Evolutionary conservation across 2,113 vertebrate species (phyloP).

Genomic region (Gnathochromis pfefferi): DNA sequence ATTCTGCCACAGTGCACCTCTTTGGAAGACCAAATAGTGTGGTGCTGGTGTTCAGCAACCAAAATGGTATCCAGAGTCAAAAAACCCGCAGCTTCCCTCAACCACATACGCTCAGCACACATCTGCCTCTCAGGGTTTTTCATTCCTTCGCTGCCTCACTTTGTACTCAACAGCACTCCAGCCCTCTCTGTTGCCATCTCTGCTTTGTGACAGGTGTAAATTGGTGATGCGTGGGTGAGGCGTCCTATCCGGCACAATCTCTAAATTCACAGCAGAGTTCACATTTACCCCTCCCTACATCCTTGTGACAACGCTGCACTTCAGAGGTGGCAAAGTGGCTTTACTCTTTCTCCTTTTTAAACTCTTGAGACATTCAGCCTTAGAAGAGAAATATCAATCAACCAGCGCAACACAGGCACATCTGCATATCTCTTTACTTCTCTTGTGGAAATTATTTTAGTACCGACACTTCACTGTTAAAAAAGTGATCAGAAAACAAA

Average conservation of each 20-base stretch:
- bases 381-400: not conserved
- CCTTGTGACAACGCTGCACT: not conserved
- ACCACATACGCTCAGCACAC: not conserved
- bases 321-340: not conserved
- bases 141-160: not conserved
- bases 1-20: constrained; percentile 34
- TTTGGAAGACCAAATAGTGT: constrained; percentile 34
- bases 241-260: not conserved
- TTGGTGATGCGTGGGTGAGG: constrained; percentile 1
- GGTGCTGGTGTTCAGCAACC: constrained; percentile 19
- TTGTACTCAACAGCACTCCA: not conserved
- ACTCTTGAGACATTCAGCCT: not conserved
- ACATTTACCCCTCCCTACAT: not conserved
- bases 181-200: not conserved
- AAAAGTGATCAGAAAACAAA: constrained; percentile 7
- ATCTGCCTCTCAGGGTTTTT: not conserved
- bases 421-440: not conserved
- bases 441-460: not conserved
- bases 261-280: not conserved
- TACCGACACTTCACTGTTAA: not conserved
- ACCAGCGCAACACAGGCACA: not conserved
- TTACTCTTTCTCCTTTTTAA: not conserved
- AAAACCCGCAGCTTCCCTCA: not conserved
- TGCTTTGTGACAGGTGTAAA: not conserved
- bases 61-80: constrained; percentile 29